Evolutionary conservation across 2,113 vertebrate genomes (phyloP).

Genomic region (Crocuta crocuta): DNA sequence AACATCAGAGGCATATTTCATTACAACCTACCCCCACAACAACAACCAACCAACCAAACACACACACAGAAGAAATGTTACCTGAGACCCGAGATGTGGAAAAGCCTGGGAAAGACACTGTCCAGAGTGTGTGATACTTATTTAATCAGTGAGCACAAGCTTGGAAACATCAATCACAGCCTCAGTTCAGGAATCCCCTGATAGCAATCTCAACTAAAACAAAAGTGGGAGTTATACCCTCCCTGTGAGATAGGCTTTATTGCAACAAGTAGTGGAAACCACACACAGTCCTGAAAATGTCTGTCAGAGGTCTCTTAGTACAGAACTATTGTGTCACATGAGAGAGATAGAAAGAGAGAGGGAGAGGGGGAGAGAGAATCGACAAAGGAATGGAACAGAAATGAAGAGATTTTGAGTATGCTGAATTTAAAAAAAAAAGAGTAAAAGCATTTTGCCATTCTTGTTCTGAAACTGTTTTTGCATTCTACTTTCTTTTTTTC

Average conservation of each 20-base stretch:
- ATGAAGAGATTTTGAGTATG: not conserved
- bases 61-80: not conserved
- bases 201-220: not conserved
- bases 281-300: not conserved
- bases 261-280: not conserved
- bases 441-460: not conserved
- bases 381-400: not conserved
- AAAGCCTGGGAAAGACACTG: not conserved
- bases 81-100: not conserved
- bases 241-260: not conserved
- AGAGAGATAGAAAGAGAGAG: not conserved
- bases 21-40: not conserved
- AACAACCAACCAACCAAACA: not conserved
- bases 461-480: not conserved
- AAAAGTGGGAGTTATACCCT: not conserved
- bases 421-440: not conserved
- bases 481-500: not conserved
- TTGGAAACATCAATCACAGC: not conserved
- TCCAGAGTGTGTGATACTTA: not conserved
- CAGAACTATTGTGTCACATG: not conserved
- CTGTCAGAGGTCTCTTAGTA: not conserved
- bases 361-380: not conserved
- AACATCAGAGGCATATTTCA: not conserved
- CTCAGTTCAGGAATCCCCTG: not conserved
- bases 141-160: not conserved